A percentile compares a stretch with the other conserved stretches of the same genome.
Conservation (phyloP, 2,113 vertebrate species). For the Eulemur macaco region DNA sequence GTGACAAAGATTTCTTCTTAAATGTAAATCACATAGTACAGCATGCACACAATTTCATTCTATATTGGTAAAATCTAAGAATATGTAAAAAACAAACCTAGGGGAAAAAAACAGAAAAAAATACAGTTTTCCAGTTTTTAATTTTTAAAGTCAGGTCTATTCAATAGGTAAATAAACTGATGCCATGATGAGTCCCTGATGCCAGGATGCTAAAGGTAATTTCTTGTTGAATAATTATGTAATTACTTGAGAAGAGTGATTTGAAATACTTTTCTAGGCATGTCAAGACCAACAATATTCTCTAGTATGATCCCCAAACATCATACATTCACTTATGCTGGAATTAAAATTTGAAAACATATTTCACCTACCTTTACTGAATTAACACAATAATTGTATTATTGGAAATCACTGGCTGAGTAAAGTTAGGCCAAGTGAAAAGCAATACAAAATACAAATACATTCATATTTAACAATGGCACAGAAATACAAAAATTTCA, state of each 20-base stretch:
- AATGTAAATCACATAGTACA: conserved; percentile 59
- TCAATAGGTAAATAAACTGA: conserved; percentile 18
- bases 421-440: conserved; percentile 65
- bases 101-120: neutral
- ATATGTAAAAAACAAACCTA: conserved; percentile 18
- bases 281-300: neutral
- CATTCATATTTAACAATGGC: conserved; percentile 61
- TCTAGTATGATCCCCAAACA: neutral
- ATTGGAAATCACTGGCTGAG: conserved; percentile 56
- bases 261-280: conserved; percentile 22
- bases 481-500: conserved; percentile 65
- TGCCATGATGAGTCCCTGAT: neutral
- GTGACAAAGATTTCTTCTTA: conserved; percentile 43
- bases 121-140: neutral
- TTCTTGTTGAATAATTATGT: neutral
- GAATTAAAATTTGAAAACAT: conserved; percentile 55
- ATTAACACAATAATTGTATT: conserved; percentile 61
- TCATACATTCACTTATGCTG: conserved; percentile 43
- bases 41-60: conserved; percentile 60
- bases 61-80: conserved; percentile 8
- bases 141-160: conserved; percentile 33
- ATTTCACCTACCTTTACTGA: conserved; percentile 76
- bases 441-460: conserved; percentile 63
- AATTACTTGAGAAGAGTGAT: neutral
- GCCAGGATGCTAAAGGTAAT: neutral